Evolutionary conservation across 2,888 invertebrate species (phyloP).

Genomic region (Drosophila quinaria): DNA sequence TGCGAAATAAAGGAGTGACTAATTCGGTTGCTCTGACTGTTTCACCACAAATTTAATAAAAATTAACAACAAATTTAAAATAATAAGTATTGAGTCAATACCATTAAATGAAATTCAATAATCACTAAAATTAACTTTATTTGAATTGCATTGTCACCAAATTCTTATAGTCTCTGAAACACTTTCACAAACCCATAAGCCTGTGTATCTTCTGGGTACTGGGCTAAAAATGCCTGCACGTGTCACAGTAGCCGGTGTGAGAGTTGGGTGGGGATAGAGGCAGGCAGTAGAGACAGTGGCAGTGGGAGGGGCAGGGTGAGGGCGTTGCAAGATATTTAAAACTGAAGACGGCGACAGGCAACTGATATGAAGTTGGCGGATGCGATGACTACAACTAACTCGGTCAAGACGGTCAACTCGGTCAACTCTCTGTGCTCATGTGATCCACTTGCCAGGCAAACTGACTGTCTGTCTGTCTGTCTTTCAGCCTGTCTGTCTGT

Average conservation of each 20-base stretch:
- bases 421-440: constrained; percentile 63
- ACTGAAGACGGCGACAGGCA: constrained; percentile 24
- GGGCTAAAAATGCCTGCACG: constrained; percentile 54
- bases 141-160: no score
- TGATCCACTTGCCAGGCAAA: constrained; percentile 57
- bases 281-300: no score
- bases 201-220: neutral
- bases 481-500: neutral
- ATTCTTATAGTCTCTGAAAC: no score
- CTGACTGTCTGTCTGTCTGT: constrained; percentile 2
- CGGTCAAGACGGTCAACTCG: constrained; percentile 69
- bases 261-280: constrained; percentile 1
- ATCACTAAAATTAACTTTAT: no score
- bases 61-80: no score
- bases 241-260: constrained; percentile 43
- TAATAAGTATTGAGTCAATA: no score
- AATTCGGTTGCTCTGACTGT: no score
- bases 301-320: constrained; percentile 1
- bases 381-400: constrained; percentile 48
- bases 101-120: no score
- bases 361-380: constrained; percentile 48
- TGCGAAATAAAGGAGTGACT: no score
- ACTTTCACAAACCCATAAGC: neutral
- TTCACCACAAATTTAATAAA: no score
- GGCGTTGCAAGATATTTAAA: constrained; percentile 35